Conservation (phyloP, 2,797 vertebrate genomes). For the Triplophysa yarkandensis region DNA sequence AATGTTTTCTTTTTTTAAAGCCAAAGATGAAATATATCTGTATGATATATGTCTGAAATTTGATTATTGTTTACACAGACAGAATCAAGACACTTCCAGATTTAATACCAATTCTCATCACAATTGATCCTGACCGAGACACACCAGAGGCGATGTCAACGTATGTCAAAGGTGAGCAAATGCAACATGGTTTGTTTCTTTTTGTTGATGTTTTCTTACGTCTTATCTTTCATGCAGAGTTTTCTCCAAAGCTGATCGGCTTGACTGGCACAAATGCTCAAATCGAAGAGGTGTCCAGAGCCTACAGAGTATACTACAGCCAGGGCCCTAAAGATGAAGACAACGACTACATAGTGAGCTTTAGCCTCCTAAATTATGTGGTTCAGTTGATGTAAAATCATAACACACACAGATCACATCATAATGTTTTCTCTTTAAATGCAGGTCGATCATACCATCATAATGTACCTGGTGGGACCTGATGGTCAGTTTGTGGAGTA, state of each 20-base stretch:
- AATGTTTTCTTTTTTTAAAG: neutral
- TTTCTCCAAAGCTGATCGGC: conserved; percentile 92
- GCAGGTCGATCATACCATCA: conserved; percentile 98
- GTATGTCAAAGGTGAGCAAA: conserved; percentile 87
- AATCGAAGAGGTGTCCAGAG: conserved; percentile 84
- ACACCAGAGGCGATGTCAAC: conserved; percentile 83
- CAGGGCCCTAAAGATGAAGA: conserved; percentile 95
- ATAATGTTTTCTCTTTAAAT: neutral
- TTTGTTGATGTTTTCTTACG: neutral
- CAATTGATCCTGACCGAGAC: conserved; percentile 93
- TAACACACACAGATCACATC: neutral
- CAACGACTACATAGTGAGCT: conserved; percentile 96
- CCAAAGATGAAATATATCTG: neutral
- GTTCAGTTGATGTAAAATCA: neutral
- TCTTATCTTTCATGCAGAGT: conserved; percentile 76
- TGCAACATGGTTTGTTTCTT: neutral
- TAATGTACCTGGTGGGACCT: conserved; percentile 95
- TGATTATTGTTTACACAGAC: conserved; percentile 69
- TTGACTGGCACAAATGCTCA: conserved; percentile 84
- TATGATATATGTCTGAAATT: neutral
- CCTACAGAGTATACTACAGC: conserved; percentile 93
- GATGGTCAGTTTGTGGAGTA: conserved; percentile 91
- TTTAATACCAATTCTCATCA: conserved; percentile 91
- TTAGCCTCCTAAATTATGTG: neutral
- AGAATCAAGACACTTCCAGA: conserved; percentile 82